These are phyloP conservation scores for Cynoglossus semilaevis DNA, from an alignment of 2,113 vertebrate genomes.

Conservation along the genomic window DNA sequence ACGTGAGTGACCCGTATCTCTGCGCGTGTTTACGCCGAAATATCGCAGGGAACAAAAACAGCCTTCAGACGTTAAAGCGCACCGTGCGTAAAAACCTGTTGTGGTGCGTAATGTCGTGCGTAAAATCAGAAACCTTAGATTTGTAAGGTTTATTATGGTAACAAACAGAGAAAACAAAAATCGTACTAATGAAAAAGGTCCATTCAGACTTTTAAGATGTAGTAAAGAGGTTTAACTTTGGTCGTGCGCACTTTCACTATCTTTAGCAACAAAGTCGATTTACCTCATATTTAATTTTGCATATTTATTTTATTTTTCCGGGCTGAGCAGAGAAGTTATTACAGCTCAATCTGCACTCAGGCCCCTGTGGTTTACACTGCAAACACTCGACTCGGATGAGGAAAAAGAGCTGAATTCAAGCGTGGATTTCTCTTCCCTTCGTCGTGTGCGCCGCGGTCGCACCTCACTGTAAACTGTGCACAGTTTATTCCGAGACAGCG, in stretches of 20 bases:
- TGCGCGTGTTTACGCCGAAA: background rate
- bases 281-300: background rate
- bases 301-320: background rate
- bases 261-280: background rate
- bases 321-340: background rate
- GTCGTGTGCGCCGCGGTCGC: constrained; percentile 30
- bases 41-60: background rate
- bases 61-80: background rate
- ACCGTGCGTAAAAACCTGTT: constrained; percentile 29
- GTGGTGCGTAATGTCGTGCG: constrained; percentile 2
- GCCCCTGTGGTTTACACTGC: background rate
- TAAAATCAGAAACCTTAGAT: too few species aligned
- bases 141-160: background rate
- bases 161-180: background rate
- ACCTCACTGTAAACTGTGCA: constrained; percentile 16
- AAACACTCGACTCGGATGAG: constrained; percentile 6
- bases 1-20: background rate
- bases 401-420: background rate
- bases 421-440: constrained; percentile 22
- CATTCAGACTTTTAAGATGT: background rate
- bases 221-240: background rate
- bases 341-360: background rate
- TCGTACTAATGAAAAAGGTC: background rate
- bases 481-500: constrained; percentile 37
- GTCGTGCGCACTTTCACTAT: background rate